These are phyloP conservation scores for Neodiprion virginianus DNA, from an alignment of 1,140 invertebrate species.

Conservation along the genomic window DNA sequence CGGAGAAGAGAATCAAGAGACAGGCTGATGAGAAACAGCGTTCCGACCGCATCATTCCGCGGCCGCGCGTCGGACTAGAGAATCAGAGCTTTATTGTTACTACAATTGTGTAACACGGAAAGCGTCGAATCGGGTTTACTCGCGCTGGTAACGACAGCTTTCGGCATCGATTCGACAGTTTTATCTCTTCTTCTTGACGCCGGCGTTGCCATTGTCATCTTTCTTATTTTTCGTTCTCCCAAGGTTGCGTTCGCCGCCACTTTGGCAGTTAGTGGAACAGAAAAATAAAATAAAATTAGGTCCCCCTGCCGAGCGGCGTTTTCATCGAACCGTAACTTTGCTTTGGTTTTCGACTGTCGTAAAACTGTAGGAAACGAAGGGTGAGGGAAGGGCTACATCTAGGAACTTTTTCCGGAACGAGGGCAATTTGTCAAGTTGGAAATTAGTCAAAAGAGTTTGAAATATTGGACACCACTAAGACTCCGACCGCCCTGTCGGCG, in stretches of 20 bases:
- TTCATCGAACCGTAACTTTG: neutral
- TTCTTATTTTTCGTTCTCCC: neutral
- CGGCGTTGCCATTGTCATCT: neutral
- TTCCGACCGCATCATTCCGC: no score
- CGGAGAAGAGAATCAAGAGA: neutral
- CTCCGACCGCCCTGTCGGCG: neutral
- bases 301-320: neutral
- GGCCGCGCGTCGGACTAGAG: no score
- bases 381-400: neutral
- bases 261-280: neutral
- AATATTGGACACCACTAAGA: neutral
- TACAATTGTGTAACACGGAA: no score
- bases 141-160: no score
- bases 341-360: neutral
- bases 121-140: no score
- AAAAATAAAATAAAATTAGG: neutral
- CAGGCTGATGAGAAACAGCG: conserved; percentile 1
- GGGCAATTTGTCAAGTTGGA: neutral
- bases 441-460: conserved; percentile 5
- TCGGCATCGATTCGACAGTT: no score
- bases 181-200: no score
- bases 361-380: neutral
- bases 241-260: neutral
- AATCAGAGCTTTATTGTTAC: no score
- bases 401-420: neutral